Evolutionary conservation across 1,140 invertebrate genomes (phyloP).

Genomic region (Drosophila malerkotliana): DNA sequence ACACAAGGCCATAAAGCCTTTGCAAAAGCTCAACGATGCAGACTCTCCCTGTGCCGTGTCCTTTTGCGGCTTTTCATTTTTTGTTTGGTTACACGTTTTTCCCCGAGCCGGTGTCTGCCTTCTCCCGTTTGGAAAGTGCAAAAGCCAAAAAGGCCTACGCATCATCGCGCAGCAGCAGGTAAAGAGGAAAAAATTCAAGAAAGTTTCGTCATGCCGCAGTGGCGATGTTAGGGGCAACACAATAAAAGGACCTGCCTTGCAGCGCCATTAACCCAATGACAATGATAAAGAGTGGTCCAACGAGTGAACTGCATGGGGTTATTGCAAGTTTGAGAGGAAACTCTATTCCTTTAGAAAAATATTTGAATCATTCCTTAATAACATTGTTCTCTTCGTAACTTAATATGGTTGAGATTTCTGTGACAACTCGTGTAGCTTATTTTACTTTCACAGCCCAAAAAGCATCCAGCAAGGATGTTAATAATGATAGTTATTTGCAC

Average conservation of each 20-base stretch:
- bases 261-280: not conserved
- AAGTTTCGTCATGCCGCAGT: slow-evolving; percentile 16
- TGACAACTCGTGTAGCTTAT: too few species aligned
- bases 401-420: too few species aligned
- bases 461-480: too few species aligned
- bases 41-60: not conserved
- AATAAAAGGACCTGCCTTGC: not conserved
- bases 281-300: not conserved
- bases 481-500: too few species aligned
- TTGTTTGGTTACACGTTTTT: not conserved
- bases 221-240: not conserved
- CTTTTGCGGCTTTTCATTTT: not conserved
- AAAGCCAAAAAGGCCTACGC: slow-evolving; percentile 61
- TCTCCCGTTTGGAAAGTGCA: slow-evolving; percentile 41
- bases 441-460: too few species aligned
- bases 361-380: too few species aligned
- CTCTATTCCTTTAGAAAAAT: too few species aligned
- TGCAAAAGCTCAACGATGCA: slow-evolving; percentile 15
- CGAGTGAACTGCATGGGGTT: too few species aligned
- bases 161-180: slow-evolving; percentile 50
- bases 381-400: too few species aligned
- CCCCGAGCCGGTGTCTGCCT: not conserved
- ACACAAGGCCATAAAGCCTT: slow-evolving; percentile 1
- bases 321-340: too few species aligned
- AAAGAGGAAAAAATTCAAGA: slow-evolving; percentile 27